These are phyloP conservation scores for Sebastes minor DNA, from an alignment of 2,797 vertebrate species.

Conservation along the genomic window DNA sequence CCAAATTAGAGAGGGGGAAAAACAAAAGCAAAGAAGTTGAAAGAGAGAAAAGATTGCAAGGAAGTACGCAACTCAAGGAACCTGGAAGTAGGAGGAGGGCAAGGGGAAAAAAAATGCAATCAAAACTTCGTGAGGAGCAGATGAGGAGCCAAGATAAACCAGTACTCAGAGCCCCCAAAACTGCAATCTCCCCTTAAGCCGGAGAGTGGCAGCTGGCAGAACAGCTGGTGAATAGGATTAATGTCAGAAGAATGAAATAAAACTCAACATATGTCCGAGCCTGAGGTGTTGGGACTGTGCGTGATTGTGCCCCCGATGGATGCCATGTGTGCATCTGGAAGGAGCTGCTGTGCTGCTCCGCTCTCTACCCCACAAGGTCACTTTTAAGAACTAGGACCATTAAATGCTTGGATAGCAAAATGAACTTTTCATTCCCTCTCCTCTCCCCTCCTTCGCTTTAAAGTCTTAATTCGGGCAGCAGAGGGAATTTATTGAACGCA, in stretches of 20 bases:
- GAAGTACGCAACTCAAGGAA: slow-evolving; percentile 63
- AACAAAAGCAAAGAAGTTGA: slow-evolving; percentile 53
- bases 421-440: slow-evolving; percentile 84
- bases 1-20: slow-evolving; percentile 34
- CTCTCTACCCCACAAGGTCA: slow-evolving; percentile 96
- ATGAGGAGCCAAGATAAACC: slow-evolving; percentile 87
- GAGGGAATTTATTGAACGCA: slow-evolving; percentile 36
- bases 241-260: slow-evolving; percentile 99
- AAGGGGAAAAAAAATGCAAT: slow-evolving; percentile 73
- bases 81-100: slow-evolving; percentile 63
- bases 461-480: slow-evolving; percentile 38
- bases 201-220: slow-evolving; percentile 99
- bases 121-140: slow-evolving; percentile 81
- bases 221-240: slow-evolving; percentile 99
- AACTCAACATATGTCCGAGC: slow-evolving; percentile 99
- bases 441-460: slow-evolving; percentile 72
- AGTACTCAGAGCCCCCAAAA: slow-evolving; percentile 92
- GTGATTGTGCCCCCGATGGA: slow-evolving; percentile 98
- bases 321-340: slow-evolving; percentile 99
- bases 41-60: slow-evolving; percentile 30
- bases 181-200: slow-evolving; percentile 96
- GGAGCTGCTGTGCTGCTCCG: slow-evolving; percentile 89
- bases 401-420: slow-evolving; percentile 89
- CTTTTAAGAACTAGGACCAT: slow-evolving; percentile 92
- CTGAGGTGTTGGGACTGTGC: slow-evolving; percentile 97